Evolutionary conservation across 2,113 vertebrate species (phyloP).

Genomic region (Thymallus thymallus): DNA sequence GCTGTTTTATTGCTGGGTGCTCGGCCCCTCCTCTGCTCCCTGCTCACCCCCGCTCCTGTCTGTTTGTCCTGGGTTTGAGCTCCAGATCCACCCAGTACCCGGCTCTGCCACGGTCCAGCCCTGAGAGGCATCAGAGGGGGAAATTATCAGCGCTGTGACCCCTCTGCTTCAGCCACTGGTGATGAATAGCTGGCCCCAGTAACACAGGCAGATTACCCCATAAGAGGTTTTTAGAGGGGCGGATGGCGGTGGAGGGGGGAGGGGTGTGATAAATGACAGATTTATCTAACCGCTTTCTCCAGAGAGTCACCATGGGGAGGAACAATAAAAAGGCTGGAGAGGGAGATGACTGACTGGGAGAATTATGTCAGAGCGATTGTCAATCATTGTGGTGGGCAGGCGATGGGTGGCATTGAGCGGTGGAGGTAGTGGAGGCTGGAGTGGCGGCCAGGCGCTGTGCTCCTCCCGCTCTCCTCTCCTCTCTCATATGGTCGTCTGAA

Average conservation of each 20-base stretch:
- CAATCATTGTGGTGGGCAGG: conserved; percentile 78
- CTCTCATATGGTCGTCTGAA: conserved; percentile 89
- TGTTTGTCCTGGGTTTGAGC: conserved; percentile 51
- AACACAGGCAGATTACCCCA: conserved; percentile 82
- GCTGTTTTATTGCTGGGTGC: conserved; percentile 48
- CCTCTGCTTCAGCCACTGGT: conserved; percentile 71
- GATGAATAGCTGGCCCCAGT: conserved; percentile 78
- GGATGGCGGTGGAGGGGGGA: conserved; percentile 25
- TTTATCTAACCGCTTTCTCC: conserved; percentile 87
- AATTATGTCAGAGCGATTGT: conserved; percentile 93
- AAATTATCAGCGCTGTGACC: conserved; percentile 81
- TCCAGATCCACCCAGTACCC: conserved; percentile 2
- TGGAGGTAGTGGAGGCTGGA: conserved; percentile 75
- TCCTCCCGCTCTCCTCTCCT: conserved; percentile 41
- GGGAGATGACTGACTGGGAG: conserved; percentile 81
- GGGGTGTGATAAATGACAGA: conserved; percentile 84
- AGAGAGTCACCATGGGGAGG: conserved; percentile 79
- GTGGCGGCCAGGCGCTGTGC: conserved; percentile 16
- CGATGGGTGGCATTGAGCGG: conserved; percentile 22
- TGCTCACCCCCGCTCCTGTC: not conserved
- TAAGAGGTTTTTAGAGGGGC: conserved; percentile 75
- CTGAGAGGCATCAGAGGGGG: conserved; percentile 61
- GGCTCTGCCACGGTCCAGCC: conserved; percentile 34
- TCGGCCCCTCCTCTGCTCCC: conserved; percentile 7
- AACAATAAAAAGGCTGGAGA: conserved; percentile 84